Evolutionary conservation across 2,888 invertebrate species (phyloP).

Genomic region (Nasonia oneida): DNA sequence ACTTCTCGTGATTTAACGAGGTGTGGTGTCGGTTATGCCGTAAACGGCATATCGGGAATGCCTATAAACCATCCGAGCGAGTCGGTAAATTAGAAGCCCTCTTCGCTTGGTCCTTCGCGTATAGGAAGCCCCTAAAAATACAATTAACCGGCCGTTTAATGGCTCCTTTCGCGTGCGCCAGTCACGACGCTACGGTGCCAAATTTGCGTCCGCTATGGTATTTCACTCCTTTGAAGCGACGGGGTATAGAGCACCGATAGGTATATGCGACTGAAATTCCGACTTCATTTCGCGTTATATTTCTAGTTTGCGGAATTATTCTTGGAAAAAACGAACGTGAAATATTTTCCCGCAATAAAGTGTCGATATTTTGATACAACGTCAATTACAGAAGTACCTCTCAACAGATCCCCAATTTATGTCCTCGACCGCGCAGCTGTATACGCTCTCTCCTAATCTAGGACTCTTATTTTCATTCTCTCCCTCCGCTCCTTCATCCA

Average conservation of each 20-base stretch:
- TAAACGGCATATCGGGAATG: slow-evolving; percentile 73
- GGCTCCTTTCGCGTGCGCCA: slow-evolving; percentile 50
- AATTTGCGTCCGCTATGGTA: slow-evolving; percentile 25
- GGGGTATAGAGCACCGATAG: background rate
- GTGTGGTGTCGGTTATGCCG: slow-evolving; percentile 76
- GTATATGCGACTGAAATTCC: background rate
- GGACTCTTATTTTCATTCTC: background rate
- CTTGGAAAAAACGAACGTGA: too few species aligned
- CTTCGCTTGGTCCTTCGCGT: slow-evolving; percentile 35
- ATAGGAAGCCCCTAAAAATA: slow-evolving; percentile 75
- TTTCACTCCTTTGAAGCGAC: background rate
- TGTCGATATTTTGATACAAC: slow-evolving; percentile 18
- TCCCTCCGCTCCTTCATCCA: background rate
- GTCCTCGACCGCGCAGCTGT: slow-evolving; percentile 61
- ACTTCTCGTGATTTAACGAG: slow-evolving; percentile 75
- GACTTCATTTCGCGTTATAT: too few species aligned
- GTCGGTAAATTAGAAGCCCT: slow-evolving; percentile 75
- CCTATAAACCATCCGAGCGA: slow-evolving; percentile 76
- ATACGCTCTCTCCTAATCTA: slow-evolving; percentile 63
- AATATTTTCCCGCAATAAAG: background rate
- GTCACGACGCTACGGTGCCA: slow-evolving; percentile 38
- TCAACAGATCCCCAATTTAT: slow-evolving; percentile 64
- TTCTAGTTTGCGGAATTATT: background rate
- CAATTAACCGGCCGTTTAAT: slow-evolving; percentile 75
- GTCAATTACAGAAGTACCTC: slow-evolving; percentile 39